These are phyloP conservation scores for Anabacerthia variegaticeps DNA, from an alignment of 2,797 vertebrate genomes.

Conservation along the genomic window DNA sequence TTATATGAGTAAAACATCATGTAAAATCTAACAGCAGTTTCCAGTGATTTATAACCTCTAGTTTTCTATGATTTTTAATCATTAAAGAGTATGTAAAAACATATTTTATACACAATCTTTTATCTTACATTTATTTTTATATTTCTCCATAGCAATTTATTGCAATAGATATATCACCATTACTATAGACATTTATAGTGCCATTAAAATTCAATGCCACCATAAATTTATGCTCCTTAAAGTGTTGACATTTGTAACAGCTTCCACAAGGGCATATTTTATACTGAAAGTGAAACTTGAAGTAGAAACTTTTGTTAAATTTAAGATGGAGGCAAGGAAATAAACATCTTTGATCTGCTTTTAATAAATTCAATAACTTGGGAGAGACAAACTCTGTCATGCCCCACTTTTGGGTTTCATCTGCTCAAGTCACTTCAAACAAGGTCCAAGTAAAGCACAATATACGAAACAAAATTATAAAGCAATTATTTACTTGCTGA, in stretches of 20 bases:
- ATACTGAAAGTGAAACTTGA: slow-evolving; percentile 81
- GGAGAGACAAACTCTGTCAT: not conserved
- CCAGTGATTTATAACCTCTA: slow-evolving; percentile 70
- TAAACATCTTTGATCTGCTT: not conserved
- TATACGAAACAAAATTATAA: not conserved
- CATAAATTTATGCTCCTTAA: slow-evolving; percentile 80
- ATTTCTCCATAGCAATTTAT: slow-evolving; percentile 81
- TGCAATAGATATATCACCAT: slow-evolving; percentile 78
- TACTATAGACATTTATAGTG: slow-evolving; percentile 81
- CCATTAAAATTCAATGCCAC: slow-evolving; percentile 82
- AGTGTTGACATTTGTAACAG: slow-evolving; percentile 81
- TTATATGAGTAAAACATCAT: slow-evolving; percentile 27
- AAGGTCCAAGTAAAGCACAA: not conserved
- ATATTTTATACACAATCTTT: slow-evolving; percentile 83
- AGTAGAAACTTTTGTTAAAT: slow-evolving; percentile 78
- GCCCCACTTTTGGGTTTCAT: not conserved
- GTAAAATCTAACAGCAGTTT: slow-evolving; percentile 17
- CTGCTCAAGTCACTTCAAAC: not conserved
- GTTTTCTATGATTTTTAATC: slow-evolving; percentile 79
- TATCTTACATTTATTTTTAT: slow-evolving; percentile 83
- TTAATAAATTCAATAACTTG: not conserved
- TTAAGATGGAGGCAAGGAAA: slow-evolving; percentile 3
- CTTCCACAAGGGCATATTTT: slow-evolving; percentile 84
- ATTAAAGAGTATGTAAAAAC: slow-evolving; percentile 81
- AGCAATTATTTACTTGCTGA: not conserved